A percentile compares a stretch with the other conserved stretches of the same genome.
Conservation (phyloP, 2,113 vertebrate species). For the Rafetus swinhoei region DNA sequence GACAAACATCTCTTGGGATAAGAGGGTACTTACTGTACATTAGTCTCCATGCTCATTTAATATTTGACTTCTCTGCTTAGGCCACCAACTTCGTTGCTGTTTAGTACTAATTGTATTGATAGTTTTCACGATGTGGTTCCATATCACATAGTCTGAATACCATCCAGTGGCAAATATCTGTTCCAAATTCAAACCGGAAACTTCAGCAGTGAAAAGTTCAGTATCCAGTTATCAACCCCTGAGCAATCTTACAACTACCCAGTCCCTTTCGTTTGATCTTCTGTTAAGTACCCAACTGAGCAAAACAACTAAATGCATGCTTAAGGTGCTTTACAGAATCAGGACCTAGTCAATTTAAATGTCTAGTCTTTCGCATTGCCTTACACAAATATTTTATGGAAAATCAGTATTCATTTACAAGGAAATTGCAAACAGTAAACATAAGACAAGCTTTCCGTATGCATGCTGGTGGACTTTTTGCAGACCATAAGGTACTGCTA, state of each 20-base stretch:
- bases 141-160: not conserved
- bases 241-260: not conserved
- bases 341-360: not conserved
- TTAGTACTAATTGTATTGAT: not conserved
- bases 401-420: not conserved
- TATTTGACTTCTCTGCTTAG: not conserved
- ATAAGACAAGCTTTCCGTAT: not conserved
- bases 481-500: not conserved
- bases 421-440: not conserved
- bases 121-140: not conserved
- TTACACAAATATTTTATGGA: not conserved
- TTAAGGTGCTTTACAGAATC: not conserved
- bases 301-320: not conserved
- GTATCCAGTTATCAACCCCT: not conserved
- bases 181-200: not conserved
- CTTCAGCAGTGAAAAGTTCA: not conserved
- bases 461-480: not conserved
- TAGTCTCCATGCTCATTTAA: slow-evolving; percentile 9
- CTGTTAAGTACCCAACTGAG: not conserved
- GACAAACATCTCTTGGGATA: not conserved
- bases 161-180: not conserved
- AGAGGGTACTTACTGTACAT: not conserved
- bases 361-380: not conserved
- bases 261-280: not conserved
- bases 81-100: not conserved